These are phyloP conservation scores for Arremon brunneinucha DNA, from an alignment of 2,797 vertebrate genomes.

Conservation along the genomic window DNA sequence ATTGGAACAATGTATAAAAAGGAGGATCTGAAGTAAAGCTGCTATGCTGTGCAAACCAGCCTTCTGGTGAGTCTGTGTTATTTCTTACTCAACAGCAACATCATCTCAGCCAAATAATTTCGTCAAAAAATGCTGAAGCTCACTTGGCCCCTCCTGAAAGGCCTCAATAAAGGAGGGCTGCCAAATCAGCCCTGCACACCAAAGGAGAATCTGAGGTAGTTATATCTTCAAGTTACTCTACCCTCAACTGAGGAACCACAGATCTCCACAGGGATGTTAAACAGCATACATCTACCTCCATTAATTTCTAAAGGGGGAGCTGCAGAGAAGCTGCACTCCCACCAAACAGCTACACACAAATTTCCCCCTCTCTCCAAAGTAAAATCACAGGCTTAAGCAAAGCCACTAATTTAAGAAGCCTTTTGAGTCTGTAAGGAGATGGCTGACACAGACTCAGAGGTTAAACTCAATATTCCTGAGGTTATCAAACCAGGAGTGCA, in stretches of 20 bases:
- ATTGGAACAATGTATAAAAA: background rate
- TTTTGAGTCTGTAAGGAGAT: background rate
- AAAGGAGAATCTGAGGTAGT: background rate
- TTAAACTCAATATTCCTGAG: background rate
- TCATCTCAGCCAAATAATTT: background rate
- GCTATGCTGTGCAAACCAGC: background rate
- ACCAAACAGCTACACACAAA: background rate
- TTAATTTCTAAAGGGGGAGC: background rate
- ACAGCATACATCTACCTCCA: rapidly evolving
- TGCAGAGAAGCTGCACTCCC: background rate
- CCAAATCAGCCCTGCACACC: background rate
- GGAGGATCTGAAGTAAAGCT: background rate
- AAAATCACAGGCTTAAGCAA: background rate
- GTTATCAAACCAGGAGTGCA: background rate
- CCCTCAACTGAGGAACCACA: background rate
- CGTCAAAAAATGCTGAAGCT: background rate
- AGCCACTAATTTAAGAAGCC: background rate
- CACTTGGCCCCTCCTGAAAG: background rate
- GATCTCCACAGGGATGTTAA: background rate
- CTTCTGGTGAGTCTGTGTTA: background rate
- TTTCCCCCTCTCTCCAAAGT: background rate
- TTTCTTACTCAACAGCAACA: background rate
- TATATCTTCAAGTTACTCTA: background rate
- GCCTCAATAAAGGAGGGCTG: background rate
- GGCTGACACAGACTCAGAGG: background rate